Conservation (phyloP, 2,113 vertebrate species). For the Antechinus stuartii region DNA sequence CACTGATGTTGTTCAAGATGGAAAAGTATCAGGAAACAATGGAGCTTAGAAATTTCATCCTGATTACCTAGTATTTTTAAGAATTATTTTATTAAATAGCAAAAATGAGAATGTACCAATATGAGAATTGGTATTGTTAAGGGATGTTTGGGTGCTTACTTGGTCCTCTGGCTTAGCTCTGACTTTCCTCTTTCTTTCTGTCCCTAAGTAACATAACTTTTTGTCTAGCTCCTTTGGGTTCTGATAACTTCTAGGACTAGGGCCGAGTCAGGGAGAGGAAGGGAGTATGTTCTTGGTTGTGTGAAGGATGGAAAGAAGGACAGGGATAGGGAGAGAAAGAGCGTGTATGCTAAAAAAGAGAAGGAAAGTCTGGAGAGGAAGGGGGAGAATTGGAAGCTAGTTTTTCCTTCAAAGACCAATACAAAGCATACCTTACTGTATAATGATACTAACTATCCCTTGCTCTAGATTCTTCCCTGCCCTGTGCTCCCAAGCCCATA, state of each 20-base stretch:
- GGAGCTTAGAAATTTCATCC: not conserved
- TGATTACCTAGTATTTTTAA: not conserved
- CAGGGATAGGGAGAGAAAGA: fast-evolving
- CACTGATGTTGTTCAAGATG: not conserved
- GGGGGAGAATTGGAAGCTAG: not conserved
- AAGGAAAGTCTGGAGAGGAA: not conserved
- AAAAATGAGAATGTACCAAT: not conserved
- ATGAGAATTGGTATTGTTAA: not conserved
- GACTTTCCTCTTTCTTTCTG: not conserved
- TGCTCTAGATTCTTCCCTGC: not conserved
- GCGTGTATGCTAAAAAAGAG: not conserved
- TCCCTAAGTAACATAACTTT: not conserved
- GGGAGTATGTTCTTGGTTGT: not conserved
- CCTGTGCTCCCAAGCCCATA: not conserved
- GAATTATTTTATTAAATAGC: not conserved
- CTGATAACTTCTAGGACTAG: not conserved
- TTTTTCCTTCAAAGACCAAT: not conserved
- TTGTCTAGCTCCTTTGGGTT: not conserved
- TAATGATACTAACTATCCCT: not conserved
- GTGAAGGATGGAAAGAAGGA: not conserved
- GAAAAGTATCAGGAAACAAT: not conserved
- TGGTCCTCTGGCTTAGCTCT: not conserved
- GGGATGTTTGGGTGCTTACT: not conserved
- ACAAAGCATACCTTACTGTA: not conserved
- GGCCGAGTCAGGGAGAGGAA: not conserved